Conservation (phyloP, 1,140 invertebrate species). For the Pollicipes pollicipes region DNA sequence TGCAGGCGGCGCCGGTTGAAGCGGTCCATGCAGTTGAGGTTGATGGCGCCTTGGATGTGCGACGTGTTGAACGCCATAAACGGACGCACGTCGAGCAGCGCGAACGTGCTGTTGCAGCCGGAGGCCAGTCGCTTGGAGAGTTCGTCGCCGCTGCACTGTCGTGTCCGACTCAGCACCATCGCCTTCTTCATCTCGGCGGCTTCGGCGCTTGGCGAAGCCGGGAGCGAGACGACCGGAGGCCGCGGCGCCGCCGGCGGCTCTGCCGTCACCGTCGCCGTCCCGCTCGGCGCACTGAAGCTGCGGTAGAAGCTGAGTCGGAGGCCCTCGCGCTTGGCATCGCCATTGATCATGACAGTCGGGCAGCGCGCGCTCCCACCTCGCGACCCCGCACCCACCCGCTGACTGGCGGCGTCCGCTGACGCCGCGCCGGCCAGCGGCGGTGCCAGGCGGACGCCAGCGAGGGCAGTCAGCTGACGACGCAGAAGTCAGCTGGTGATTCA, state of each 20-base stretch:
- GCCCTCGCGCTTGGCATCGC: constrained; percentile 32
- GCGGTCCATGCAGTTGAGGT: constrained; percentile 54
- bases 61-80: constrained; percentile 51
- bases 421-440: neutral
- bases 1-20: constrained; percentile 49
- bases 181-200: constrained; percentile 33
- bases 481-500: constrained; percentile 6
- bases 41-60: constrained; percentile 51
- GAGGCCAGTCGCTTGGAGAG: constrained; percentile 21
- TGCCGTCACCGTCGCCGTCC: constrained; percentile 20
- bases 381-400: constrained; percentile 6
- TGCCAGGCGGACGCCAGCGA: neutral
- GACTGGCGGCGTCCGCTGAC: constrained; percentile 2
- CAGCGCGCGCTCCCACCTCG: neutral
- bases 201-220: constrained; percentile 38
- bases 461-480: constrained; percentile 10
- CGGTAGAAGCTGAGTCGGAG: constrained; percentile 39
- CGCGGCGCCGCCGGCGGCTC: constrained; percentile 16
- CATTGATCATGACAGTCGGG: constrained; percentile 26
- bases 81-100: constrained; percentile 49
- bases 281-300: constrained; percentile 40
- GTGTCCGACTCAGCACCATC: constrained; percentile 27
- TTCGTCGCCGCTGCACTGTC: constrained; percentile 23
- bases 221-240: constrained; percentile 30
- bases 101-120: constrained; percentile 24